Evolutionary conservation across 2,888 invertebrate genomes (phyloP).

Genomic region (Ditula angustiorana): DNA sequence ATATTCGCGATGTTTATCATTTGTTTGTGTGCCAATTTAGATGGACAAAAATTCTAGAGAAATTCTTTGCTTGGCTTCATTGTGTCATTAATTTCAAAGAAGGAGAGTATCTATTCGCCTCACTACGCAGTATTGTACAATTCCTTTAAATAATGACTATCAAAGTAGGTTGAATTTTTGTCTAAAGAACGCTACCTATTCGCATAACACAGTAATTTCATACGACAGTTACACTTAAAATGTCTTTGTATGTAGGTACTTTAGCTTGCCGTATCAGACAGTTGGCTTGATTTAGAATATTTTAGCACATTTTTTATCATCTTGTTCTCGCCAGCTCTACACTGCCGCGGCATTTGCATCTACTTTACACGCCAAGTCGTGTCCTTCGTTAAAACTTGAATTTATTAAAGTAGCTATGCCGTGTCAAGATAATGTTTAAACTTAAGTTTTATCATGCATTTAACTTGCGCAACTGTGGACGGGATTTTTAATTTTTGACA

Average conservation of each 20-base stretch:
- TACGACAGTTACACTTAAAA: neutral
- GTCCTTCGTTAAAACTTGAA: neutral
- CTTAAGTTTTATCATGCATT: neutral
- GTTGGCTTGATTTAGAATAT: neutral
- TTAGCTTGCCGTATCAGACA: neutral
- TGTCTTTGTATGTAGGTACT: neutral
- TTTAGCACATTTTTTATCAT: slow-evolving; percentile 11
- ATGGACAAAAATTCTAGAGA: too few species aligned
- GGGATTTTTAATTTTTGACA: neutral
- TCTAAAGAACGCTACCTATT: too few species aligned
- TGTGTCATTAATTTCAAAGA: too few species aligned
- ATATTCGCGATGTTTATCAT: too few species aligned
- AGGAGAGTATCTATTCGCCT: too few species aligned
- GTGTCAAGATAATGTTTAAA: neutral
- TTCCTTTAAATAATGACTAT: too few species aligned
- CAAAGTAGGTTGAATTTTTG: too few species aligned
- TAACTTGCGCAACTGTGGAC: too few species aligned
- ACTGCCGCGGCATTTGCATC: slow-evolving; percentile 27
- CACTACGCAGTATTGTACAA: too few species aligned
- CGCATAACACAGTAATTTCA: too few species aligned
- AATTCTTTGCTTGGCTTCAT: too few species aligned
- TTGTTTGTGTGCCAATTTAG: too few species aligned
- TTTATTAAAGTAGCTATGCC: slow-evolving; percentile 16
- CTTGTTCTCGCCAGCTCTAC: neutral
- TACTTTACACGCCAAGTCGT: slow-evolving; percentile 8